Evolutionary conservation across 2,113 vertebrate species (phyloP).

Genomic region (Dunckerocampus dactyliophorus): DNA sequence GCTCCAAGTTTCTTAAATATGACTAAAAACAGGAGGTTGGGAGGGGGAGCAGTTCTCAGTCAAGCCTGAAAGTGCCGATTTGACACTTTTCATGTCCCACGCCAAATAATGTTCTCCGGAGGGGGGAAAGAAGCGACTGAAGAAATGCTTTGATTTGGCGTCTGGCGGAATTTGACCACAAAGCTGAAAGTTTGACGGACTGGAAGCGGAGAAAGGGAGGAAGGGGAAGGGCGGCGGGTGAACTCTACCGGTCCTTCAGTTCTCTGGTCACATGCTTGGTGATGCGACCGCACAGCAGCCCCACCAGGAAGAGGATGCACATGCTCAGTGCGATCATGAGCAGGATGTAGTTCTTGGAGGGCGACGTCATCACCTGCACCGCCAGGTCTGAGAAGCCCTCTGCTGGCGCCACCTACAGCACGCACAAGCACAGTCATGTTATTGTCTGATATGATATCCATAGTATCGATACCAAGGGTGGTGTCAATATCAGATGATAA

Average conservation of each 20-base stretch:
- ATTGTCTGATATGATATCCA: not conserved
- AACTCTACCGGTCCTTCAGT: constrained; percentile 98
- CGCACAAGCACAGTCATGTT: not conserved
- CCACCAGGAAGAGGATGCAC: constrained; percentile 90
- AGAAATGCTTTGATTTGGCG: constrained; percentile 2
- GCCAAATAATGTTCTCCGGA: constrained; percentile 11
- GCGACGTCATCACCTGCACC: constrained; percentile 91
- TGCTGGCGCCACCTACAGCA: constrained; percentile 87
- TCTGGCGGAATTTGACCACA: not conserved
- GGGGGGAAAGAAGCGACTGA: too few relatives aligned
- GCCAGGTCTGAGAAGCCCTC: constrained; percentile 95
- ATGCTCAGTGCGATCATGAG: constrained; percentile 83
- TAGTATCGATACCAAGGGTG: too few relatives aligned
- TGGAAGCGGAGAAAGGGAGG: constrained; percentile 1
- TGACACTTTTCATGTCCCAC: constrained; percentile 2
- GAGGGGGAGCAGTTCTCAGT: constrained; percentile 25
- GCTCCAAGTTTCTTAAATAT: constrained; percentile 21
- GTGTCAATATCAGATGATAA: too few relatives aligned
- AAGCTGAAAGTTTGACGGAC: constrained; percentile 19
- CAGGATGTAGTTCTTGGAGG: constrained; percentile 95
- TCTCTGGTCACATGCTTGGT: constrained; percentile 93
- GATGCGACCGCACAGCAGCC: constrained; percentile 93
- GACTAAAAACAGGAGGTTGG: not conserved
- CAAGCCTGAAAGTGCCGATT: constrained; percentile 22
- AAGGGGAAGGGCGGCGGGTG: not conserved